Percentiles rank a stretch among this genome's conserved stretches.
Evolutionary conservation across 2,113 vertebrate genomes (phyloP).

Genomic region (Gulo gulo): DNA sequence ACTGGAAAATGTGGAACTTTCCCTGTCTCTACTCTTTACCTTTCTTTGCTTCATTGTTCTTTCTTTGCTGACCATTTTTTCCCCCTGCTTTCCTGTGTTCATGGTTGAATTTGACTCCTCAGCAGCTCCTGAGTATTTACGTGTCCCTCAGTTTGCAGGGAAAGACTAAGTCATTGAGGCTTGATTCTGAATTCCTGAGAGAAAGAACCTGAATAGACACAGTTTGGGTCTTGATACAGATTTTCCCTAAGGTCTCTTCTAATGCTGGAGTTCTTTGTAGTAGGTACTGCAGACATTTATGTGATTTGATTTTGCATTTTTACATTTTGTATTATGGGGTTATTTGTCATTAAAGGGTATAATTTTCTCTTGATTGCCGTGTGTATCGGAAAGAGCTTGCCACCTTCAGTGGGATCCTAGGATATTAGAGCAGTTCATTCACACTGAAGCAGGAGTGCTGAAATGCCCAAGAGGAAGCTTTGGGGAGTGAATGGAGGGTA

Average conservation of each 20-base stretch:
- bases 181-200: not conserved
- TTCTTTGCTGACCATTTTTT: not conserved
- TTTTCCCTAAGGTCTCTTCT: not conserved
- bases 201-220: not conserved
- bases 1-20: not conserved
- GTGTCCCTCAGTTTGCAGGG: not conserved
- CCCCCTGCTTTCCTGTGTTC: not conserved
- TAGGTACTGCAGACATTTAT: not conserved
- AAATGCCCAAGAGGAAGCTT: not conserved
- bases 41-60: not conserved
- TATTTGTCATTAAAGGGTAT: not conserved
- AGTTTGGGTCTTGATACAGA: not conserved
- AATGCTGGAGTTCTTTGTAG: not conserved
- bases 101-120: not conserved
- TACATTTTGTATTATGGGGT: not conserved
- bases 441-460: not conserved
- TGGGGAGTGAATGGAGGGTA: not conserved
- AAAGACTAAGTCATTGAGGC: not conserved
- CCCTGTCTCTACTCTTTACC: not conserved
- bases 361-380: not conserved
- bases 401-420: not conserved
- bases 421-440: not conserved
- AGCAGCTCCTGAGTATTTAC: not conserved
- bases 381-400: not conserved
- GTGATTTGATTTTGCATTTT: conserved; percentile 17